Percentiles rank a stretch among this genome's conserved stretches.
Conservation (phyloP, 1,140 invertebrate genomes). For the Latrodectus geometricus region DNA sequence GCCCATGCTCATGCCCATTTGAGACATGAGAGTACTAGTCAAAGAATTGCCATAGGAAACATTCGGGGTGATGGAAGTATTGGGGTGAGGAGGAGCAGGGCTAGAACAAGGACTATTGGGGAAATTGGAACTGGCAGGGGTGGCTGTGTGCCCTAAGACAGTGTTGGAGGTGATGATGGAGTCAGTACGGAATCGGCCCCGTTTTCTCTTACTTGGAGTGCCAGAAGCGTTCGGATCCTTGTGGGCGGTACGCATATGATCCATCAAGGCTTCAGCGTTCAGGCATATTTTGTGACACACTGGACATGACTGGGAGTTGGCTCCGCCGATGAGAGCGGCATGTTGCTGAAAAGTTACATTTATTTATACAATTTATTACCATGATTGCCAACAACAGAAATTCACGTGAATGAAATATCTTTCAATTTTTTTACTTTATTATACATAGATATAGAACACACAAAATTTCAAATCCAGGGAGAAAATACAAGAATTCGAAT, state of each 20-base stretch:
- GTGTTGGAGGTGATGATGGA: constrained; percentile 52
- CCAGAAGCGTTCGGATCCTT: constrained; percentile 90
- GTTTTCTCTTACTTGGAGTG: constrained; percentile 84
- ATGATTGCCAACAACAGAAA: no score
- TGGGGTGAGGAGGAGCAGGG: constrained; percentile 49
- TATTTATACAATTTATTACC: no score
- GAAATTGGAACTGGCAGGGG: constrained; percentile 28
- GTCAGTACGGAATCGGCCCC: constrained; percentile 58
- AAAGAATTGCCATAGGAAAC: constrained; percentile 45
- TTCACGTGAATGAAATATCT: no score
- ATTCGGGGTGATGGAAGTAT: constrained; percentile 16
- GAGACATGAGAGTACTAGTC: constrained; percentile 45
- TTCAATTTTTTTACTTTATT: no score
- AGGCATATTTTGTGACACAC: constrained; percentile 94
- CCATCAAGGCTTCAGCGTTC: constrained; percentile 89
- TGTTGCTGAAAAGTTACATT: constrained; percentile 83
- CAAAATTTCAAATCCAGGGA: no score
- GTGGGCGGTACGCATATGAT: constrained; percentile 95
- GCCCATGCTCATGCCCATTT: constrained; percentile 57
- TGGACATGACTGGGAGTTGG: constrained; percentile 82
- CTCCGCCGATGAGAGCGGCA: constrained; percentile 87
- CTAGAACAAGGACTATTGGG: constrained; percentile 39
- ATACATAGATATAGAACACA: no score
- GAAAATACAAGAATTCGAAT: no score
- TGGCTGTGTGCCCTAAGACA: constrained; percentile 32